A percentile compares a stretch with the other conserved stretches of the same genome.
Conservation (phyloP, 2,888 invertebrate genomes). For the Leucozona laternaria region DNA sequence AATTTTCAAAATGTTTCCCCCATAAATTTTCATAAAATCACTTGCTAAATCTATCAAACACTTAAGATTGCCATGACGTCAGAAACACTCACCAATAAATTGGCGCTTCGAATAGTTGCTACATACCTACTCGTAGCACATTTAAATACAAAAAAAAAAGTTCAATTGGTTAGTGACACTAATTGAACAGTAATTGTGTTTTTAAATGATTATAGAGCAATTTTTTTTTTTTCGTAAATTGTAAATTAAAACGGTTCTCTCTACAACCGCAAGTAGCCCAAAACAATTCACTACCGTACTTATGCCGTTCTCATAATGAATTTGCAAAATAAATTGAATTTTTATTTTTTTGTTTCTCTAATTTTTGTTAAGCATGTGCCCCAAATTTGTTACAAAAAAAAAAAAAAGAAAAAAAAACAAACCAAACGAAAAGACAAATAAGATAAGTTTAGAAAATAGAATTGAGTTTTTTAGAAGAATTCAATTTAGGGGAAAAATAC, state of each 20-base stretch:
- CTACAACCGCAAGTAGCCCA: background rate
- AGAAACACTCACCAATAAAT: background rate
- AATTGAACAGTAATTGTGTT: conserved; percentile 71
- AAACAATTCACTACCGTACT: background rate
- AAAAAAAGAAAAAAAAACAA: conserved; percentile 9
- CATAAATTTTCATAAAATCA: conserved; percentile 49
- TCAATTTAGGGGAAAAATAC: conserved; percentile 15
- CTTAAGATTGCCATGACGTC: conserved; percentile 17
- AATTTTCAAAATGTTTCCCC: background rate
- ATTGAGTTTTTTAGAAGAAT: conserved; percentile 11
- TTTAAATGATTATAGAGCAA: conserved; percentile 58
- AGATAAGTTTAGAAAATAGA: conserved; percentile 5
- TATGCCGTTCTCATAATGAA: conserved; percentile 30
- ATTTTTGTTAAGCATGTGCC: conserved; percentile 20
- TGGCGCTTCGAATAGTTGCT: conserved; percentile 7
- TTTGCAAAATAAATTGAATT: conserved; percentile 53
- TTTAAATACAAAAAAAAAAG: conserved; percentile 13
- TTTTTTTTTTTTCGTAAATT: conserved; percentile 37
- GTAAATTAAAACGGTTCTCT: conserved; percentile 23
- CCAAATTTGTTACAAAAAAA: conserved; percentile 24
- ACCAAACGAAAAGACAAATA: conserved; percentile 18
- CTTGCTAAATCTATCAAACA: conserved; percentile 37
- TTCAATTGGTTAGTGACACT: conserved; percentile 70
- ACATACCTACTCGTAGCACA: background rate
- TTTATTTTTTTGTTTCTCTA: conserved; percentile 5